Evolutionary conservation across 2,113 vertebrate species (phyloP), one percentile per base, ranked within the genome.

Genomic region (Rhizomys pruinosus): DNA sequence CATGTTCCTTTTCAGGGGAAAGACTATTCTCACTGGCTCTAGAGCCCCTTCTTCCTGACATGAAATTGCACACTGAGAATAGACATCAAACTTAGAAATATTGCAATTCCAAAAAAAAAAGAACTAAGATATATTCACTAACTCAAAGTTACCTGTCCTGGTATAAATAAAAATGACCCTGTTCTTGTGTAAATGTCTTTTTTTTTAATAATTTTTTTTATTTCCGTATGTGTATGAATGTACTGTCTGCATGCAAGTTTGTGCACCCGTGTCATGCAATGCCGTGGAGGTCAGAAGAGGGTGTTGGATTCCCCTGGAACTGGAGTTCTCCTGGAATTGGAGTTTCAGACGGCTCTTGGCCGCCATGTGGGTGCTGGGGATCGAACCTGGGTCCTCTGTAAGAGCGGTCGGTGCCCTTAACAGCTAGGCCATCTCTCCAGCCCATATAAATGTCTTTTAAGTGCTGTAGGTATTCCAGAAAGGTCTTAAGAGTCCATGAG

Each of bases 31-130:
- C 79, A 66, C 8, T 87, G 89, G 72, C 17, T 91, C 90, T 93
- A 95, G 15, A 77, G 68, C 72, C 92, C 87, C 85, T 95, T 92
- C 84, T 92, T 96, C 86, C 93, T 93, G 47, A 95, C 78, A 13
- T n/a, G 52, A 90, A 97, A 96, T 25, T 73, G 57, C 68, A 87
- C 82, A 73, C n/a, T 5, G 44, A 61, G 78, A 93, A 69, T 34
- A 92, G 1, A 7, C 59, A 27, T 89, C 82, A 68, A 68, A 92
- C 39, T 64, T 34, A 73, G 22, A 13, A 82, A 86, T 19, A 20
- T 77, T 81, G n/a, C 44, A 25, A 25, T 85, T 44, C 72, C 3
- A 69, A 44, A 76, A 42, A n/a, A 19, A 74, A 92, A 89, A 68
- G 92, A 77, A 32, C 42, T 79, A 84, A 74, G 89, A 68, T 37